These are phyloP conservation scores for Steinernema scapterisci DNA, from an alignment of 2,888 invertebrate species.

Conservation along the genomic window DNA sequence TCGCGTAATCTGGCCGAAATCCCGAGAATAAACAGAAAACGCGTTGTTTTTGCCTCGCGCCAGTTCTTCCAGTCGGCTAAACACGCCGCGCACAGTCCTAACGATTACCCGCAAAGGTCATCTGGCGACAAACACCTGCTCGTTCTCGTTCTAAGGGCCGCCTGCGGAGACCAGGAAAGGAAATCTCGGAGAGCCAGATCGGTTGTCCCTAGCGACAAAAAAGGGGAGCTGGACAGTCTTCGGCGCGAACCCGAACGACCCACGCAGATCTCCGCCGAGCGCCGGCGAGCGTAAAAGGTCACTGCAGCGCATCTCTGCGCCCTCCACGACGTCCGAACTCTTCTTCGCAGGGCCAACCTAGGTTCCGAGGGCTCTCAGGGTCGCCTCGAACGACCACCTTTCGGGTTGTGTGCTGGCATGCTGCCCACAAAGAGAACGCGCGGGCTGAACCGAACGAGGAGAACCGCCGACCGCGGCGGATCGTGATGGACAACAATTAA, in stretches of 20 bases:
- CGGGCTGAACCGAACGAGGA: background rate
- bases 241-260: background rate
- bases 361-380: background rate
- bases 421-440: slow-evolving; percentile 24
- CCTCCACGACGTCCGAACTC: slow-evolving; percentile 7
- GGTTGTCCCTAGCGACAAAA: slow-evolving; percentile 30
- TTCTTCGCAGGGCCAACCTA: slow-evolving; percentile 8
- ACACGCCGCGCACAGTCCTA: background rate
- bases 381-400: background rate
- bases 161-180: no score
- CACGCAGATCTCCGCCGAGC: background rate
- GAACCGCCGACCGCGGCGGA: background rate
- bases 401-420: slow-evolving; percentile 11
- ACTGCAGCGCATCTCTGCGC: slow-evolving; percentile 3
- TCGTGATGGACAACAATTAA: slow-evolving; percentile 30
- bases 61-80: slow-evolving; percentile 24
- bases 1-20: background rate
- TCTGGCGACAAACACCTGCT: slow-evolving; percentile 28
- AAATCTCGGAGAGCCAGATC: background rate
- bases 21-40: slow-evolving; percentile 13
- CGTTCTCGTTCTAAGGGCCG: background rate
- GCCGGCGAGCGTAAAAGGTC: slow-evolving; percentile 12
- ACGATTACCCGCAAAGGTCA: slow-evolving; percentile 16
- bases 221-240: background rate
- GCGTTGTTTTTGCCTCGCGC: background rate